Evolutionary conservation across 2,888 invertebrate species (phyloP).

Genomic region (Polia nebulosa): DNA sequence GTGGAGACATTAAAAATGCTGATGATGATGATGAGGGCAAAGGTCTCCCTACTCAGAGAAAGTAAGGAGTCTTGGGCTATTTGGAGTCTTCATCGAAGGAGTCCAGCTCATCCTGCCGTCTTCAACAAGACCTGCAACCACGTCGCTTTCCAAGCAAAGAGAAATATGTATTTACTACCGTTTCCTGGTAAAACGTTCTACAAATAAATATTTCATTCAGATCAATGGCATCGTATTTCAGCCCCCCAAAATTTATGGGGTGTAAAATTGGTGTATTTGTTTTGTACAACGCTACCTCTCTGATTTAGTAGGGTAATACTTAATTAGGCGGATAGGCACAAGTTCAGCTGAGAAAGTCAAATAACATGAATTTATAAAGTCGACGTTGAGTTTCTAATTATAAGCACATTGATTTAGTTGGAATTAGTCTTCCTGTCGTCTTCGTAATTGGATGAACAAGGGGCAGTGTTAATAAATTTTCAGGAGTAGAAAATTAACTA

Average conservation of each 20-base stretch:
- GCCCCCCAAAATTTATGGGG: conserved; percentile 64
- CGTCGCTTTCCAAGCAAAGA: no score
- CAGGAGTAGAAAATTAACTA: background rate
- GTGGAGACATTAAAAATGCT: no score
- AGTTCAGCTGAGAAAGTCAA: conserved; percentile 49
- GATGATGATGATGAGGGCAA: no score
- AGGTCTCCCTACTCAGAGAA: no score
- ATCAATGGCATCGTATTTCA: conserved; percentile 48
- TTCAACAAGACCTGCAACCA: no score
- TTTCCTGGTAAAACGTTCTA: background rate
- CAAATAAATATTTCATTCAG: conserved; percentile 33
- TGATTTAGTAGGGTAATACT: conserved; percentile 69
- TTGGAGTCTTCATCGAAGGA: no score
- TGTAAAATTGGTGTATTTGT: conserved; percentile 70
- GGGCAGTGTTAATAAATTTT: conserved; percentile 30
- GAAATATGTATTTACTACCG: no score
- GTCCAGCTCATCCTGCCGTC: no score
- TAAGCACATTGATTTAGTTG: conserved; percentile 51
- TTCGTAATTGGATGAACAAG: conserved; percentile 50
- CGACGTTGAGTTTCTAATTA: conserved; percentile 51
- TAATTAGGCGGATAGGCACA: conserved; percentile 64
- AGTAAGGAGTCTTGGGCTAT: no score
- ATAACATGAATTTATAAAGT: conserved; percentile 57
- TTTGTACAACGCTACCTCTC: conserved; percentile 54
- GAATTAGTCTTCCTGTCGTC: conserved; percentile 38